Base-by-base conservation (phyloP, 2,113 vertebrate genomes). In the Leptodactylus fuscus region DNA sequence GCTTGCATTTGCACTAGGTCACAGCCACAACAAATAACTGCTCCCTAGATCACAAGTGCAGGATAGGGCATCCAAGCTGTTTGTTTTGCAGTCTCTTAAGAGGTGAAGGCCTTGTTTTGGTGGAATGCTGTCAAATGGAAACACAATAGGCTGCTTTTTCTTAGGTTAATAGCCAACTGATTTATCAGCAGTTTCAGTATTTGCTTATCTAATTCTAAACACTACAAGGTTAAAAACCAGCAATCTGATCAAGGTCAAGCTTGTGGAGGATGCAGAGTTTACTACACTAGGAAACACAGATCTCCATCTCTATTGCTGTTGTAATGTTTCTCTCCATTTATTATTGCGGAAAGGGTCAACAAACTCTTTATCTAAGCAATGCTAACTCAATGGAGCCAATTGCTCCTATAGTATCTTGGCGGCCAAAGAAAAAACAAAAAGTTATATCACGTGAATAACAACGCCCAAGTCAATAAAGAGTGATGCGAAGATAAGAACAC, bases 121-220 rank as follows among this genome's bases (percentile, higher is more conserved):
- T 38, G 16, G 11, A 62, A 62, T n/a, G n/a, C n/a, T n/a, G n/a
- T n/a, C 24, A 29, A 4, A 34, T 0, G 6, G 65, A 69, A 69
- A 69, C 65, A 69, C 65, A 69, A 69, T 69, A 69, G 20, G 62
- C 62, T 36, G 62, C 15, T 5, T 34, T 69, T 10, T 38, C 34
- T 10, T 69, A 82, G 24, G 81, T 70, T 82, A 82, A 69, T 82
- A 69, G 44, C 0, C n/a, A 82, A 82, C 81, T 36, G 58, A 51
- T 51, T 82, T 69, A 81, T 81, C 80, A 71, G 20, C 81, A 70
- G 62, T 67, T 53, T 53, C 8, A 53, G 44, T 81, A 69, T 53
- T 53, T 18, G 27, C 55, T 69, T 67, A 81, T 81, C 79, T 51
- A 20, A 29, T 27, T 18, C 41, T 24, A 82, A 48, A 70, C 62